A percentile compares a stretch with the other conserved stretches of the same genome.
Conservation (phyloP, 2,888 invertebrate genomes). For the Embidobia sp. region DNA sequence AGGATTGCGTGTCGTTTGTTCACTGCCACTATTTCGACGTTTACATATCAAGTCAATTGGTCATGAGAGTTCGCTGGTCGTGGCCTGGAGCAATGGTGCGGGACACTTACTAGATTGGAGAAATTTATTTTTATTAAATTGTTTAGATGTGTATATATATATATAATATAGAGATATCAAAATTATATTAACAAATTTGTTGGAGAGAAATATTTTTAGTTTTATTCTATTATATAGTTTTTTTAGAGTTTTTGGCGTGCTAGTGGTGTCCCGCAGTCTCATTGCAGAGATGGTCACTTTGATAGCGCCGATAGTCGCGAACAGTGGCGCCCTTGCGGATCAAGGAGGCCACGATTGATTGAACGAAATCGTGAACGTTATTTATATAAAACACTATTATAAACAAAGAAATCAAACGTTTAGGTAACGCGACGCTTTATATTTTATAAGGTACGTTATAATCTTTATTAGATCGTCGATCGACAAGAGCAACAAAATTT, state of each 20-base stretch:
- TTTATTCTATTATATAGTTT: slow-evolving; percentile 60
- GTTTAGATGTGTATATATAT: slow-evolving; percentile 42
- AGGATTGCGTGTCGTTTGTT: background rate
- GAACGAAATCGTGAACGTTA: slow-evolving; percentile 66
- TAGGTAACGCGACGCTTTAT: slow-evolving; percentile 77
- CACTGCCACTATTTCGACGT: slow-evolving; percentile 27
- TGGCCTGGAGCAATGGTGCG: slow-evolving; percentile 5
- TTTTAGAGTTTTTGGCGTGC: slow-evolving; percentile 46
- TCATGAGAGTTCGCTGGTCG: background rate
- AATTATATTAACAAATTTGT: slow-evolving; percentile 60
- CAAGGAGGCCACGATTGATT: slow-evolving; percentile 42
- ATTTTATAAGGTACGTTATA: slow-evolving; percentile 74
- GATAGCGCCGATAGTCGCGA: background rate
- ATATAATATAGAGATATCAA: slow-evolving; percentile 59
- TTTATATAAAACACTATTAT: slow-evolving; percentile 72
- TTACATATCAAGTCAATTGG: slow-evolving; percentile 49
- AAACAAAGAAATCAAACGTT: slow-evolving; percentile 65
- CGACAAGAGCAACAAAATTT: slow-evolving; percentile 64
- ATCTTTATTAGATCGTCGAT: slow-evolving; percentile 66
- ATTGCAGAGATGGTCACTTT: background rate
- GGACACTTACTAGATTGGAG: slow-evolving; percentile 9
- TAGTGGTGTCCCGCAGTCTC: slow-evolving; percentile 12
- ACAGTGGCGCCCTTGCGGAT: slow-evolving; percentile 16
- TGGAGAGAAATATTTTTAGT: slow-evolving; percentile 55
- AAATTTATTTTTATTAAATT: slow-evolving; percentile 64